phyloP scores from a whole-genome alignment of 1,140 invertebrate species.

The Mactra quadrangularis region DNA sequence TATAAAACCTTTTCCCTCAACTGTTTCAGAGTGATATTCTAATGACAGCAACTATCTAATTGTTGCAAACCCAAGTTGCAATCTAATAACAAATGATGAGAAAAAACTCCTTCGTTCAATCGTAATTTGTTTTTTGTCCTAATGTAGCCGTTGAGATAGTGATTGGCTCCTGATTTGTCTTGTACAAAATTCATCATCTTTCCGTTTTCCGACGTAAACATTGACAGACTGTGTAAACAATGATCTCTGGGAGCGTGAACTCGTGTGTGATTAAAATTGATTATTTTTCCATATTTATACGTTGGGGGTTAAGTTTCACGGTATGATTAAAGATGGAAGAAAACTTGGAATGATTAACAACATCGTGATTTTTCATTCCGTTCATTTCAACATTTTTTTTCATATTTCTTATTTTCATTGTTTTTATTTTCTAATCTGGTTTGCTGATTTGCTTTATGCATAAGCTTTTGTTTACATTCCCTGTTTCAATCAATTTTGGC shows the following conservation, averaged over 20 bases:
- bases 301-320: constrained; percentile 47
- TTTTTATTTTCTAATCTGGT: too few species aligned
- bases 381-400: too few species aligned
- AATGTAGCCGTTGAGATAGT: constrained; percentile 21
- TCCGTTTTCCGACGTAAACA: constrained; percentile 6
- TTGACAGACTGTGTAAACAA: constrained; percentile 51
- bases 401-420: too few species aligned
- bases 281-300: constrained; percentile 60
- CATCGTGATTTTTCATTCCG: constrained; percentile 4
- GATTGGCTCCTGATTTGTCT: constrained; percentile 39
- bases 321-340: constrained; percentile 35
- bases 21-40: too few species aligned
- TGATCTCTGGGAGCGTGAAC: constrained; percentile 40
- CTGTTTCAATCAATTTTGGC: too few species aligned
- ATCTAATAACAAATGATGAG: constrained; percentile 36
- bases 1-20: too few species aligned
- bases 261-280: constrained; percentile 61
- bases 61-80: constrained; percentile 7
- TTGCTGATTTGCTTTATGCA: too few species aligned
- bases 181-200: constrained; percentile 45
- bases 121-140: constrained; percentile 58
- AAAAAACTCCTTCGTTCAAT: constrained; percentile 11
- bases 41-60: too few species aligned
- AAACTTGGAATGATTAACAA: constrained; percentile 40
- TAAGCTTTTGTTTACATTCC: too few species aligned